Evolutionary conservation across 2,797 vertebrate genomes (phyloP).

Genomic region (Trichosurus vulpecula): DNA sequence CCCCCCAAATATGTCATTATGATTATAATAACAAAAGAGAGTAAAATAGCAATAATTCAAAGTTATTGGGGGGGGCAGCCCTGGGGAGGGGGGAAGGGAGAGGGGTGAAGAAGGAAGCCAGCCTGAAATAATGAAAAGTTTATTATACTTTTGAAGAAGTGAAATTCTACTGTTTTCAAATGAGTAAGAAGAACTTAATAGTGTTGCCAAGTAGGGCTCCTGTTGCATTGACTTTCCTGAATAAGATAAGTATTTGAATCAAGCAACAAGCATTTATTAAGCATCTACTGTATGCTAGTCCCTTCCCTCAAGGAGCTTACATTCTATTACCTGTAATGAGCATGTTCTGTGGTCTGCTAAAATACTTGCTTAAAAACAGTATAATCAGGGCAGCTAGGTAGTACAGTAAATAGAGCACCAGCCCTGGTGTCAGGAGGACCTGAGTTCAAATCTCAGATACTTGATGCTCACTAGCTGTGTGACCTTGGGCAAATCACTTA

Average conservation of each 20-base stretch:
- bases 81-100: neutral
- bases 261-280: neutral
- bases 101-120: neutral
- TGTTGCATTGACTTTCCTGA: conserved; percentile 37
- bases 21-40: conserved; percentile 49
- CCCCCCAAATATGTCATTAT: neutral
- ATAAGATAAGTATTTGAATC: neutral
- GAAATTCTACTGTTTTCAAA: conserved; percentile 55
- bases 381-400: too few species aligned
- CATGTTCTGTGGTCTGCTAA: neutral
- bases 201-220: conserved; percentile 23
- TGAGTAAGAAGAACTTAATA: conserved; percentile 53
- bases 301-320: neutral
- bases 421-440: too few species aligned
- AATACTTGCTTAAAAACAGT: neutral
- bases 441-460: too few species aligned
- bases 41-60: conserved; percentile 51
- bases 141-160: neutral
- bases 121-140: conserved; percentile 3
- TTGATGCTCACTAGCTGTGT: too few species aligned
- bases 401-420: too few species aligned
- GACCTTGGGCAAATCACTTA: too few species aligned
- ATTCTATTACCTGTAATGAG: neutral
- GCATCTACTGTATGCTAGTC: neutral
- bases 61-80: neutral